Base-by-base conservation (phyloP, 2,113 vertebrate species). In the Indicator maculatus region DNA sequence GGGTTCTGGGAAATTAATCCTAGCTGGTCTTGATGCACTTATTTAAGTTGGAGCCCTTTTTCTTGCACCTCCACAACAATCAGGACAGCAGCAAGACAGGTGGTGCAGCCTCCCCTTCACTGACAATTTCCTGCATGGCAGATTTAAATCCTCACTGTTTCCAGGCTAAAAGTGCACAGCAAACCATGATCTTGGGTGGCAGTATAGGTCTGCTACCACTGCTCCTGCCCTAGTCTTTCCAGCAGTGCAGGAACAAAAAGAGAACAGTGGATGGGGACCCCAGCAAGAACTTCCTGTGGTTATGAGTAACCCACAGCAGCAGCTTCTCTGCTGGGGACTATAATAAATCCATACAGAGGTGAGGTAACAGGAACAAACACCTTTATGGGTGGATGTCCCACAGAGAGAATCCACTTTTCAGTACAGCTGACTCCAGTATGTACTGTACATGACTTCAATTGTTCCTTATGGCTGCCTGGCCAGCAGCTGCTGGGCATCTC, bases 401-500 rank as follows among this genome's bases (percentile, higher is more conserved):
- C 20, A 61, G 6, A 26, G 21, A 73, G 64, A 71, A 21, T 5
- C 16, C 11, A 12, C 28, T 70, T 73, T 45, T 63, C 41, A 20
- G 20, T 7, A 18, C 17, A 72, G 26, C 27, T 10, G 12, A 15
- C 27, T 71, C 66, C n/a, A 23, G 18, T 4, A 10, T 1, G 6
- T 15, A 21, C 73, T 23, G 64, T 12, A 19, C 20, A 16, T 0
- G 0, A 7, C 16, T 53, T 44, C 26, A 8, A 3, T 16, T 55
- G 36, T 75, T 71, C 23, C 69, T 45, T 20, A 24, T 1, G 8
- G 8, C 45, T 89, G 44, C 52, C 44, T 36, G 65, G 23, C 39
- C 8, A 6, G 36, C 59, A 77, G 65, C 69, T 86, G 50, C 72
- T 8, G 33, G 76, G 27, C 27, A 5, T 10, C 8, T 5, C 33